These are phyloP conservation scores for Idaea dimidiata DNA, from an alignment of 2,888 invertebrate genomes.

Conservation along the genomic window DNA sequence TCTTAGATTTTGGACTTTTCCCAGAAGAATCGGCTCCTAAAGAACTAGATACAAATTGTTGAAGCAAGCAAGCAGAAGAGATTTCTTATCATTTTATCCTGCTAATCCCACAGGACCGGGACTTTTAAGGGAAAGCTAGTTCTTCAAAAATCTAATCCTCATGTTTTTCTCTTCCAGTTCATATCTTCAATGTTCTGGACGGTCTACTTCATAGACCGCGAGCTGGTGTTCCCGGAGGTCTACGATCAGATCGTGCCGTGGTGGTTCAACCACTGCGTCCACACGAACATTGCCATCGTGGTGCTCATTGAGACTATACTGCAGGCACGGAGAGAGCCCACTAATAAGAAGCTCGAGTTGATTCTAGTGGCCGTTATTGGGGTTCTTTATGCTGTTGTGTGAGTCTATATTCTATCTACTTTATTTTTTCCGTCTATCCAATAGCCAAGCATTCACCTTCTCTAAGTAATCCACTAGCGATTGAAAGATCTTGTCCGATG, in stretches of 20 bases:
- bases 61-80: no score
- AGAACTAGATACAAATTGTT: no score
- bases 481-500: no score
- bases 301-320: slow-evolving; percentile 69
- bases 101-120: no score
- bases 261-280: slow-evolving; percentile 82
- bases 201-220: slow-evolving; percentile 75
- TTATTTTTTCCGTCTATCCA: no score
- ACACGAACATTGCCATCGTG: slow-evolving; percentile 75
- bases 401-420: slow-evolving; percentile 36
- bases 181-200: slow-evolving; percentile 79
- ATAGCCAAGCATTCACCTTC: no score
- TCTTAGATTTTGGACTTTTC: no score
- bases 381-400: slow-evolving; percentile 62
- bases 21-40: no score
- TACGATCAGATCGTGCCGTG: slow-evolving; percentile 76
- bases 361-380: slow-evolving; percentile 39
- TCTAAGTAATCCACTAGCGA: no score
- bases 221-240: slow-evolving; percentile 77
- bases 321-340: slow-evolving; percentile 53
- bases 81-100: no score
- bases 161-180: slow-evolving; percentile 56
- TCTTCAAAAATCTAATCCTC: not conserved
- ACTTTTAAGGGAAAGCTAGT: no score
- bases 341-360: slow-evolving; percentile 48